Conservation (phyloP, 1,140 invertebrate species). For the Drosophila ambigua region DNA sequence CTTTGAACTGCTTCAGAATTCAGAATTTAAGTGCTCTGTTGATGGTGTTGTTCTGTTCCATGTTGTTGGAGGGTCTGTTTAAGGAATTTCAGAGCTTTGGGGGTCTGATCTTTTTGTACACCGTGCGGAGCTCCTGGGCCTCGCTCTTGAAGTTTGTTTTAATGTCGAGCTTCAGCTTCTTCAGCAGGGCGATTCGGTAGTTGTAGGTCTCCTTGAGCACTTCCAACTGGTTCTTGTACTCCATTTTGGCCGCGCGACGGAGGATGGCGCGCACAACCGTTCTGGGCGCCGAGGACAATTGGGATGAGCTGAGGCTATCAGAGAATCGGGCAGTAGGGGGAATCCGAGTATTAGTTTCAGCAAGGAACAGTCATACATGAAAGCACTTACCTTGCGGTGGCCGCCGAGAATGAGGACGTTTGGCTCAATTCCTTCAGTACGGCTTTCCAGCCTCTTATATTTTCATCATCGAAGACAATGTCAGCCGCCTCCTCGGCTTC, state of each 20-base stretch:
- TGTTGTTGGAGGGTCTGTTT: background rate
- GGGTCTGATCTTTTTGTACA: conserved; percentile 3
- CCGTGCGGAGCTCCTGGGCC: conserved; percentile 24
- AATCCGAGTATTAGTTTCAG: background rate
- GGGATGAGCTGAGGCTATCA: background rate
- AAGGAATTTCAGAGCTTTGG: background rate
- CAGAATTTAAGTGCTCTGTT: too few species aligned
- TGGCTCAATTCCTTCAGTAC: too few species aligned
- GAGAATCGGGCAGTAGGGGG: too few species aligned
- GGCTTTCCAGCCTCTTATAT: too few species aligned
- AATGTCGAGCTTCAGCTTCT: conserved; percentile 31
- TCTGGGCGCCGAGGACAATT: background rate
- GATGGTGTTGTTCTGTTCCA: too few species aligned
- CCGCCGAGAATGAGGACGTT: too few species aligned
- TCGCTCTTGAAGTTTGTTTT: conserved; percentile 22
- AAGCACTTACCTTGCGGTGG: too few species aligned
- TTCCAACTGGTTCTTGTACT: conserved; percentile 15
- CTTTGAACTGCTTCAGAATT: too few species aligned
- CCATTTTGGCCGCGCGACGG: conserved; percentile 8
- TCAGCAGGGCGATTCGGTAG: conserved; percentile 23
- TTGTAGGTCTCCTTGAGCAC: conserved; percentile 19
- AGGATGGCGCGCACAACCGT: background rate
- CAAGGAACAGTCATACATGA: too few species aligned
- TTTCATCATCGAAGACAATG: too few species aligned
- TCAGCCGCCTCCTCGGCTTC: too few species aligned